These are phyloP conservation scores for Biston stratarius DNA, from an alignment of 2,888 invertebrate species.

Conservation along the genomic window DNA sequence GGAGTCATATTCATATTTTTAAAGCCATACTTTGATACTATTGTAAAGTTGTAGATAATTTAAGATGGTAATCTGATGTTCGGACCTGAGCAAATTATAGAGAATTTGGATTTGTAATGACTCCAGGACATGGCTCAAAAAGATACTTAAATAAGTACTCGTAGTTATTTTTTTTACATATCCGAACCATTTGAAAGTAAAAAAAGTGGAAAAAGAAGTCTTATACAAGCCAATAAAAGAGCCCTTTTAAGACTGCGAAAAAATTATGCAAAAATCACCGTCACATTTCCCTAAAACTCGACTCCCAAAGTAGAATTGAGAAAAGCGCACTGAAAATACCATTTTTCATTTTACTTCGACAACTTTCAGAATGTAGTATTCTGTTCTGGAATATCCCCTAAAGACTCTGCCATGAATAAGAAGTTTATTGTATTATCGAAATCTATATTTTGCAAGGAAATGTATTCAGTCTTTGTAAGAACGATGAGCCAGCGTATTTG, in stretches of 20 bases:
- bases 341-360: conserved; percentile 48
- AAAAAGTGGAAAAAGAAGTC: conserved; percentile 8
- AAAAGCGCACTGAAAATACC: conserved; percentile 39
- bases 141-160: too few species aligned
- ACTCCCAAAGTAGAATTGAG: conserved; percentile 40
- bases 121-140: too few species aligned
- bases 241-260: conserved; percentile 31
- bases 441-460: conserved; percentile 38
- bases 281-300: conserved; percentile 41
- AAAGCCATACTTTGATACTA: too few species aligned
- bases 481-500: conserved; percentile 22
- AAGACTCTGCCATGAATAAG: conserved; percentile 52
- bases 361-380: conserved; percentile 45
- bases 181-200: neutral
- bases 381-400: conserved; percentile 46
- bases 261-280: conserved; percentile 39
- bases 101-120: too few species aligned
- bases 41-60: too few species aligned
- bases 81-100: too few species aligned
- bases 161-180: too few species aligned
- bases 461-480: conserved; percentile 12
- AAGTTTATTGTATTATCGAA: conserved; percentile 50
- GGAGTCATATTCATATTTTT: too few species aligned
- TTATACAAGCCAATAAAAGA: conserved; percentile 23
- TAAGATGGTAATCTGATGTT: too few species aligned